These are phyloP conservation scores for Cheumatopsyche charites DNA, from an alignment of 1,140 invertebrate species.

Conservation along the genomic window DNA sequence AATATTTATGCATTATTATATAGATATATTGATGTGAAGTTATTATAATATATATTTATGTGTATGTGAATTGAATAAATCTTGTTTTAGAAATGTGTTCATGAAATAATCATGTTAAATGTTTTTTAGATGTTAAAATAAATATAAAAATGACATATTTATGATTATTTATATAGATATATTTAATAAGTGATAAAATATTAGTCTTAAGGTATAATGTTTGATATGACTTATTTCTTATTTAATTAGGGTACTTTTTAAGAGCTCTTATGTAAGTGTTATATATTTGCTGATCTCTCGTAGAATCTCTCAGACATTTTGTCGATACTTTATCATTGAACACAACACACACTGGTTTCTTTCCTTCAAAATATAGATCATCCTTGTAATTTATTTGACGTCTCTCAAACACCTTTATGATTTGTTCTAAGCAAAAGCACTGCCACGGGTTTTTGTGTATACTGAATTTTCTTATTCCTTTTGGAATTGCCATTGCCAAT, in stretches of 20 bases:
- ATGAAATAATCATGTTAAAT: too few species aligned
- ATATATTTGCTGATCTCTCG: slow-evolving; percentile 31
- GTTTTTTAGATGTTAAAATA: too few species aligned
- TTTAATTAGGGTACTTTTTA: slow-evolving; percentile 13
- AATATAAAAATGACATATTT: too few species aligned
- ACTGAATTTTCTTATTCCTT: not conserved
- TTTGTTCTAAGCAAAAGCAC: slow-evolving; percentile 25
- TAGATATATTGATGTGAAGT: too few species aligned
- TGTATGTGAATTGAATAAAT: too few species aligned
- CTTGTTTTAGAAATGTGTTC: too few species aligned
- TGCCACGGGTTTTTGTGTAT: slow-evolving; percentile 34
- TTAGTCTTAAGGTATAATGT: not conserved
- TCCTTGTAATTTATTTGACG: slow-evolving; percentile 13
- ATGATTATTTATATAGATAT: too few species aligned
- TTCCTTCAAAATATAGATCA: slow-evolving; percentile 18
- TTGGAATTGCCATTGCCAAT: not conserved
- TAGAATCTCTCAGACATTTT: slow-evolving; percentile 32
- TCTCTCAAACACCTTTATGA: not conserved
- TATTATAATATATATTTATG: too few species aligned
- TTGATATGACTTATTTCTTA: not conserved
- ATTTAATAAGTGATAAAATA: too few species aligned
- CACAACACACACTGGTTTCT: slow-evolving; percentile 25
- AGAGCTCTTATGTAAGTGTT: slow-evolving; percentile 23
- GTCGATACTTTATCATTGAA: not conserved
- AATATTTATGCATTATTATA: too few species aligned